Base-by-base conservation (phyloP, 2,113 vertebrate genomes). In the Barbus barbus region DNA sequence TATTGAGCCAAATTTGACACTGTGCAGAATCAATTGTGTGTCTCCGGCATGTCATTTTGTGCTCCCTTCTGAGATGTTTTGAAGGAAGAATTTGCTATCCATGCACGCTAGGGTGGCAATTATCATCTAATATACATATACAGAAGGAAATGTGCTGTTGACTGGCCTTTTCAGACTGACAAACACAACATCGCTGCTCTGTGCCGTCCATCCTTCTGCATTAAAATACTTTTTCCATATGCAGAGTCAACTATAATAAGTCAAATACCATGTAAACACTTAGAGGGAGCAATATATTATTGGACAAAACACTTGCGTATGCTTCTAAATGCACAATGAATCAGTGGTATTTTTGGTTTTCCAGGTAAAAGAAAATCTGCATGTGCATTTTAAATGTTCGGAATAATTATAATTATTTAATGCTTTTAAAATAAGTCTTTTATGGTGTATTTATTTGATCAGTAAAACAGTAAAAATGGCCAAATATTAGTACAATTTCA, bases 1-100 rank as follows among this genome's bases (percentile, higher is more conserved):
- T 76, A 72, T 65, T 22, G 82, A 76, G 61, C 22, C 46, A 33
- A 84, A 71, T 84, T 75, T 84, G 72, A 81, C 78, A 77, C 22
- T 38, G 76, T 60, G 18, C 28, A 77, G 63, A 84, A 84, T 87
- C 86, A 84, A 63, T 77, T 44, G 79, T 71, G 73, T 61, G 28
- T 83, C 72, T 75, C 12, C 18, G 14, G 46, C 61, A 58, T 77
- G 26, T 22, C 72, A 69, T 65, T 77, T 24, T 44, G 22, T 41
- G 75, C 51, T 58, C 75, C 48, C 14, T 22, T 36, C 18, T 36
- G 51, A 77, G 75, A 31, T 1, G 2, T n/a, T 58, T 58, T 56
- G 26, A n/a, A 56, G 28, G 9, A 28, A 77, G 5, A 5, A 51
- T 22, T 36, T 58, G 75, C 75, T 3, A 22, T 9, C 16, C 48